Evolutionary conservation across 2,888 invertebrate species (phyloP).

Genomic region (Strigamia maritima): DNA sequence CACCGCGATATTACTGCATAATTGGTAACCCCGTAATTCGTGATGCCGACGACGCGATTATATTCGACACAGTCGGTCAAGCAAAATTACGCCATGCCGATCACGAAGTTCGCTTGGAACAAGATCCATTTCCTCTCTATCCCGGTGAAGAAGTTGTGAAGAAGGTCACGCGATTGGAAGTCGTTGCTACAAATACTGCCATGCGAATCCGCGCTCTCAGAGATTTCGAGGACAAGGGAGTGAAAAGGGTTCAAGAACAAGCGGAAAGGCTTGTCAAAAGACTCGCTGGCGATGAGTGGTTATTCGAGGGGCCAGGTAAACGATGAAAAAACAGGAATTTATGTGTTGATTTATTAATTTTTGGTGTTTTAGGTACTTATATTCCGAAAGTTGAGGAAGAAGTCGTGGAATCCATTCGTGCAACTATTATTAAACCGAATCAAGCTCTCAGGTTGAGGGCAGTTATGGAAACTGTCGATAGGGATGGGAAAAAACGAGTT

Average conservation of each 20-base stretch:
- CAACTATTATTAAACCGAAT: conserved; percentile 55
- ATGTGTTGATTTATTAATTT: not conserved
- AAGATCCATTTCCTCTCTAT: conserved; percentile 57
- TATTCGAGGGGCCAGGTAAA: conserved; percentile 54
- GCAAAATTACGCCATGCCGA: conserved; percentile 54
- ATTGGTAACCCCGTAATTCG: conserved; percentile 55
- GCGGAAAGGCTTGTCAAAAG: conserved; percentile 49
- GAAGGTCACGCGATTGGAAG: conserved; percentile 50
- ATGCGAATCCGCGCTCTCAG: conserved; percentile 53
- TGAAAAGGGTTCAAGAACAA: conserved; percentile 54
- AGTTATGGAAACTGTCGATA: conserved; percentile 53
- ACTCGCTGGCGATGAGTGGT: conserved; percentile 57
- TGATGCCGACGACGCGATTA: conserved; percentile 49
- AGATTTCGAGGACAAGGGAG: conserved; percentile 52
- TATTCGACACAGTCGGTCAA: conserved; percentile 53
- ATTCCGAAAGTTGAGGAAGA: conserved; percentile 55
- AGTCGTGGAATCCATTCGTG: conserved; percentile 53
- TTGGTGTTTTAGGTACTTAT: conserved; percentile 52
- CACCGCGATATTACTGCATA: conserved; percentile 56
- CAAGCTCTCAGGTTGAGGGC: conserved; percentile 56
- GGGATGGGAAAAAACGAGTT: conserved; percentile 47
- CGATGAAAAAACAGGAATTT: not conserved
- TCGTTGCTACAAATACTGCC: conserved; percentile 55
- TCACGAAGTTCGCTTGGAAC: conserved; percentile 55
- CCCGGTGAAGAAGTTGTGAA: conserved; percentile 52